Conservation (phyloP, 2,888 invertebrate genomes). For the Drosophila pseudotakahashii region DNA sequence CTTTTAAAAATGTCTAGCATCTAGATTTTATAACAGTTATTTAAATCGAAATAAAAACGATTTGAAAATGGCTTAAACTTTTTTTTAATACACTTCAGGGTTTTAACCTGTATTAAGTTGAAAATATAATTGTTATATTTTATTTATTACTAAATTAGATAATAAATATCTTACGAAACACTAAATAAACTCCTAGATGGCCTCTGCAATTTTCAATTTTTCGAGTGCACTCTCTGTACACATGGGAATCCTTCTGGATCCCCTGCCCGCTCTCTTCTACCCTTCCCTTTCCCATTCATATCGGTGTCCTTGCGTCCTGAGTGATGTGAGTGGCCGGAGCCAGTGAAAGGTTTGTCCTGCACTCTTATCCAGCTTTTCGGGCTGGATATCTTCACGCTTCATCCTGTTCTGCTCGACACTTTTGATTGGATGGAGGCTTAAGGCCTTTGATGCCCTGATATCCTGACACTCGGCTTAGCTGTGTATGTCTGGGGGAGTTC, state of each 20-base stretch:
- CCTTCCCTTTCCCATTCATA: too few species aligned
- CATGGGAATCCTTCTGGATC: background rate
- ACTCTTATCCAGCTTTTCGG: constrained; percentile 25
- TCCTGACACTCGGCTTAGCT: constrained; percentile 13
- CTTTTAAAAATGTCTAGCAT: background rate
- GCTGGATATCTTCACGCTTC: constrained; percentile 41
- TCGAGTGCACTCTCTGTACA: background rate
- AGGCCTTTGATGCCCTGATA: constrained; percentile 21
- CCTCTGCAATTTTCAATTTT: background rate
- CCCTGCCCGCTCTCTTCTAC: too few species aligned
- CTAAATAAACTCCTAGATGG: too few species aligned
- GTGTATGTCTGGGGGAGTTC: constrained; percentile 8
- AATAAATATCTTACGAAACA: too few species aligned
- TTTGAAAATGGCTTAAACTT: too few species aligned
- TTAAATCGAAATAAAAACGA: too few species aligned
- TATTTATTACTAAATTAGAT: too few species aligned
- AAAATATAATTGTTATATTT: too few species aligned
- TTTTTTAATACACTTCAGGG: too few species aligned
- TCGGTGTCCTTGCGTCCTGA: constrained; percentile 15
- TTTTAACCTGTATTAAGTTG: too few species aligned
- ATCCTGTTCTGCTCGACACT: constrained; percentile 31
- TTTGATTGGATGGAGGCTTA: constrained; percentile 19
- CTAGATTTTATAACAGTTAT: too few species aligned
- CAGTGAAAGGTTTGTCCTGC: constrained; percentile 29
- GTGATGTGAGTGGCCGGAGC: constrained; percentile 28